Conservation (phyloP, 2,797 vertebrate species). For the Falco cherrug region DNA sequence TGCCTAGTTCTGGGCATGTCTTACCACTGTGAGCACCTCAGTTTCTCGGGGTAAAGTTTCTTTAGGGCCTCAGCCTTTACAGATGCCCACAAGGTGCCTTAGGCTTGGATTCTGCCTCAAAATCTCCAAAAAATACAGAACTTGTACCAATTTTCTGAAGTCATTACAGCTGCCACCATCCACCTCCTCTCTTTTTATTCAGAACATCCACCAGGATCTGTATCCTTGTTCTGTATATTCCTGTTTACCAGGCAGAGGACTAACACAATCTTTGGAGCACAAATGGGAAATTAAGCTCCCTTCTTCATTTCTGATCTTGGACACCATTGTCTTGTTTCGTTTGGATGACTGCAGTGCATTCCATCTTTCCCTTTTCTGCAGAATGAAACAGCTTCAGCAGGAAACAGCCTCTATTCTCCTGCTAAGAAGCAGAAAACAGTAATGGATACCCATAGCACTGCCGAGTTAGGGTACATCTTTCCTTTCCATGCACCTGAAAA, state of each 20-base stretch:
- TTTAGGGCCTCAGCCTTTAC: background rate
- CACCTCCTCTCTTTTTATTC: background rate
- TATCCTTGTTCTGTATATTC: background rate
- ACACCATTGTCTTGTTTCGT: background rate
- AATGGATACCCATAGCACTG: background rate
- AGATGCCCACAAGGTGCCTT: background rate
- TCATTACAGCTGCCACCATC: background rate
- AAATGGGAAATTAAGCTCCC: background rate
- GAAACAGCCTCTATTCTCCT: background rate
- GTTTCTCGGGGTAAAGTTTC: background rate
- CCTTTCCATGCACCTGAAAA: background rate
- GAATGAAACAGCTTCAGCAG: background rate
- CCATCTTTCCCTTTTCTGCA: background rate
- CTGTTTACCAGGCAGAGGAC: background rate
- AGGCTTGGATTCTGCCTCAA: background rate
- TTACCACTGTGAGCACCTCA: background rate
- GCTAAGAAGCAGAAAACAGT: background rate
- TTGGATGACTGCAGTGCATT: background rate
- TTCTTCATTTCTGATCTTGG: background rate
- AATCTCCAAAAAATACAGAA: background rate
- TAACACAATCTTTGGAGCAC: background rate
- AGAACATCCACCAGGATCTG: background rate
- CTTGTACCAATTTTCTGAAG: background rate
- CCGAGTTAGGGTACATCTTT: background rate
- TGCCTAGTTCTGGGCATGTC: background rate